Evolutionary conservation across 2,113 vertebrate species (phyloP), one percentile per base, ranked within the genome.

Genomic region (Prochilodus magdalenae): DNA sequence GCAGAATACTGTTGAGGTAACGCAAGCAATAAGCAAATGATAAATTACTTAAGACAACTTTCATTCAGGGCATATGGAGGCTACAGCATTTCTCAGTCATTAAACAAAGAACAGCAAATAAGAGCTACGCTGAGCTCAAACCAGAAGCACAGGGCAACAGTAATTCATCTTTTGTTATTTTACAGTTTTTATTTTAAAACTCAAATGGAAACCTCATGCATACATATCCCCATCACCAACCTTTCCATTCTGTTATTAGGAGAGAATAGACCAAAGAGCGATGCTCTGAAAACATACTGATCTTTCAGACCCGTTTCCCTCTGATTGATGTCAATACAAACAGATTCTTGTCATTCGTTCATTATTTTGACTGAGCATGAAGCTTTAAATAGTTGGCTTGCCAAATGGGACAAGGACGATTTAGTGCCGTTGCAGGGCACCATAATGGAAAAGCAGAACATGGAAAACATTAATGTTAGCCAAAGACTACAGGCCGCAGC

Each of bases 371-470:
- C 20, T 69, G 63, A 79, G 75, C 33, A 65, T 80, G 57, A 72
- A 24, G 79, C 75, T 82, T 73, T 71, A 62, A 69, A 78, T 72
- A 55, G 16, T 57, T 85, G 76, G 65, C 76, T 83, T 30, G 62
- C 26, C 33, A 77, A 33, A 72, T 59, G 49, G 44, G 67, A 74
- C 63, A 75, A 26, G 30, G 80, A 69, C 59, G 77, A 83, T 85
- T 85, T 85, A 76, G 44, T 75, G 75, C 30, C 22, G 74, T 70
- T 75, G 47, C 55, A 59, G 49, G 55, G 75, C 62, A 79, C 53
- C 75, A 76, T 14, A 65, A 78, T 79, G 72, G 72, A 83, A 85
- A 83, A 72, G 55, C 55, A 79, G 60, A 85, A 67, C 65, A 63
- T 63, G 57, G 69, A 75, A 53, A 85, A 73, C 57, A 63, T 63